phyloP scores from a whole-genome alignment of 2,113 vertebrate species.

The Atherinomorus stipes region DNA sequence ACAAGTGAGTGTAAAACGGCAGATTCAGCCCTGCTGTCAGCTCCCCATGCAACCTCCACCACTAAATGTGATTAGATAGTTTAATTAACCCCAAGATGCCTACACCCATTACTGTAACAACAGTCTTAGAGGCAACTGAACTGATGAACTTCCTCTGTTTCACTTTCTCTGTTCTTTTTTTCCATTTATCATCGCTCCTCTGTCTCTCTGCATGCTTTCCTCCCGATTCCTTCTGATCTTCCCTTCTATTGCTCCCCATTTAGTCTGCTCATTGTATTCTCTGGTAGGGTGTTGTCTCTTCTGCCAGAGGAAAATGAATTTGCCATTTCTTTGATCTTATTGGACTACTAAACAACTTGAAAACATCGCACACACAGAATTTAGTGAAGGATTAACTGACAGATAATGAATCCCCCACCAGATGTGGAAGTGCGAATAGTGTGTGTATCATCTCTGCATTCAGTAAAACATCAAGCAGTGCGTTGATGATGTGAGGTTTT shows the following conservation, averaged over 20 bases:
- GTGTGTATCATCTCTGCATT: not conserved
- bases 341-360: not conserved
- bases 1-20: constrained; percentile 30
- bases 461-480: not conserved
- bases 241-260: not conserved
- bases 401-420: not conserved
- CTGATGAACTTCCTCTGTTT: constrained; percentile 14
- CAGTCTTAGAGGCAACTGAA: constrained; percentile 21
- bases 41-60: constrained; percentile 31
- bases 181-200: not conserved
- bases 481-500: not conserved
- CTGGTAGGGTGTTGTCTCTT: not conserved
- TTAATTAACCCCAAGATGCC: constrained; percentile 64
- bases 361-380: not conserved
- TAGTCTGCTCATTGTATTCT: constrained; percentile 10
- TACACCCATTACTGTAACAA: constrained; percentile 24
- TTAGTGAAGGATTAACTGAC: not conserved
- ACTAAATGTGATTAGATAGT: constrained; percentile 55
- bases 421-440: not conserved
- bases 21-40: constrained; percentile 29
- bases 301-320: constrained; percentile 14
- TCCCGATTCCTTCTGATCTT: constrained; percentile 27
- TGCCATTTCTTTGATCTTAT: not conserved
- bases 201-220: not conserved
- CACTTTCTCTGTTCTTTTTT: not conserved